Evolutionary conservation across 2,797 vertebrate genomes (phyloP).

Genomic region (Sebastes goodei): DNA sequence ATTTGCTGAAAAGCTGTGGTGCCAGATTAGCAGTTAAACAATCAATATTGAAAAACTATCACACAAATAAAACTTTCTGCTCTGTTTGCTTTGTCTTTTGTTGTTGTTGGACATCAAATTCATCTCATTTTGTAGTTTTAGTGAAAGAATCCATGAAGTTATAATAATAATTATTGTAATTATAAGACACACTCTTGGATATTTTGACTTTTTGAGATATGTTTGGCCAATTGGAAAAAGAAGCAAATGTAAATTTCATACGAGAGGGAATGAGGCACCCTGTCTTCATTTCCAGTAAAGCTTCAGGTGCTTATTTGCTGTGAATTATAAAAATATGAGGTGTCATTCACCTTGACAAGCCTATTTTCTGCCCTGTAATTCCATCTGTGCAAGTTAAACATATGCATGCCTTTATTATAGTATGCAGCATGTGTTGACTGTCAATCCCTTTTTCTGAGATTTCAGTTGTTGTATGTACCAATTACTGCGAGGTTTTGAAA

Average conservation of each 20-base stretch:
- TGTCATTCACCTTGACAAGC: conserved; percentile 80
- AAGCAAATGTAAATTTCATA: conserved; percentile 40
- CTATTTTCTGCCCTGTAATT: conserved; percentile 81
- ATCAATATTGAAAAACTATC: conserved; percentile 2
- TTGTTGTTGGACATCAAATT: not conserved
- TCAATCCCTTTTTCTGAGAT: not conserved
- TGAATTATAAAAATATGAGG: conserved; percentile 75
- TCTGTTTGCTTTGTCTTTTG: not conserved
- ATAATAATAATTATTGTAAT: conserved; percentile 1
- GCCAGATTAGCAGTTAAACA: conserved; percentile 30
- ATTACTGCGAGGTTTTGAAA: not conserved
- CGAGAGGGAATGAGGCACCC: conserved; percentile 23
- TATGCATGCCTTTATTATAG: conserved; percentile 58
- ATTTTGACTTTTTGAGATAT: not conserved
- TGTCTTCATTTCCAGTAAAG: conserved; percentile 66
- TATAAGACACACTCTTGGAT: not conserved
- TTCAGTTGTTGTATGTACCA: not conserved
- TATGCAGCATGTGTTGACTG: conserved; percentile 42
- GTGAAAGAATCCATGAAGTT: conserved; percentile 2
- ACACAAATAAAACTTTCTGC: not conserved
- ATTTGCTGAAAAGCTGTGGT: conserved; percentile 43
- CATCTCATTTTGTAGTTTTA: not conserved
- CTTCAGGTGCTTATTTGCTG: conserved; percentile 72
- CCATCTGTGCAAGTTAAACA: conserved; percentile 66
- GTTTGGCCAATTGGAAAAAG: conserved; percentile 7